Evolutionary conservation across 1,140 invertebrate genomes (phyloP), one percentile per base, ranked within the genome.

Genomic region (Pectinophora gossypiella): DNA sequence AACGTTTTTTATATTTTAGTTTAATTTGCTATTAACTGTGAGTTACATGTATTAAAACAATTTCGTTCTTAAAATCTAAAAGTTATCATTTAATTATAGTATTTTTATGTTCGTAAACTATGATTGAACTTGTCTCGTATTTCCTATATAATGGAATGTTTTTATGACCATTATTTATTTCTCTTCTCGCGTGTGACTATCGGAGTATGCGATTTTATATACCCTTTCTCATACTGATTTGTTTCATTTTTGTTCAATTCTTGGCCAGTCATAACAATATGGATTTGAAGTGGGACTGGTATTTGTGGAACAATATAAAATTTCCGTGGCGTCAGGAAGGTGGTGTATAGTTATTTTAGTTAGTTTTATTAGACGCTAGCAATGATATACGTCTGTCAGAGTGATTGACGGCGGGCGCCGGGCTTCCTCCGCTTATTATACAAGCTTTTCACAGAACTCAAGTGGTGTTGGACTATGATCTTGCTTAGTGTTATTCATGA

Each of bases 351-450:
- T 32, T 32, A 32, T 32, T 32, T 32, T 32, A 3, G 27, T 32
- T 3, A 32, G 27, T 32, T 32, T 32, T 32, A 32, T 32, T 32
- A 32, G 27, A 12, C n/a, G 27, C 27, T 32, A 32, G 27, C 9
- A 32, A 68, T 64, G 65, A 68, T 60, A 59, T 49, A 54, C 55
- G 62, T 63, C 69, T 52, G 59, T 64, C 61, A 44, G 47, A 13
- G 18, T 76, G 72, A 76, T 67, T 66, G 69, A 72, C 69, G 61
- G 61, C 56, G 51, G 69, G 61, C 64, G 70, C 61, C 68, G 58
- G 50, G 44, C 49, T 32, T 44, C 15, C 18, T 40, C 52, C 38
- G 10, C 4, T 23, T 10, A 4, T 10, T 4, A 23, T 4, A 23
- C 22, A 4, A 23, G 22, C 7, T 9, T 32, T 32, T 32, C 27